Evolutionary conservation across 2,888 invertebrate genomes (phyloP), one percentile per base, ranked within the genome.

Genomic region (Leucania comma): DNA sequence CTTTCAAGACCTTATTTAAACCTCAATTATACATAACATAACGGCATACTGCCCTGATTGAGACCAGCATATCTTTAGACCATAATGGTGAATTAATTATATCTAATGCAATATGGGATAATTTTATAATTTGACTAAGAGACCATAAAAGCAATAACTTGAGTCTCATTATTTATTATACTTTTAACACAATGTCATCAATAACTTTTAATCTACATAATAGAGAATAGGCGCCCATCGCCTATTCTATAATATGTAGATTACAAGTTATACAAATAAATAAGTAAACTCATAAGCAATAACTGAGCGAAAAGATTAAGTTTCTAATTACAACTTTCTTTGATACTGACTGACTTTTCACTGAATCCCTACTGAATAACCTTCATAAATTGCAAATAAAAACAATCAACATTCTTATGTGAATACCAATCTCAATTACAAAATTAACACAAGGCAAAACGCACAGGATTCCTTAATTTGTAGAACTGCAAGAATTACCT

Each of bases 401-500:
- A 75, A 74, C 74, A 76, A 74, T 65, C 65, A 68, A 78, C 75
- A 78, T 79, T 73, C n/a, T 75, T 76, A 75, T 72, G 67, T 71
- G 63, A 78, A 75, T 51, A 72, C 54, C 20, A 42, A 68, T 57
- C 60, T 75, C 66, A 68, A 65, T 77, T 74, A 78, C 48, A 75
- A 62, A 83, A 80, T 66, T 70, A 72, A 80, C 63, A 80, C 83
- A 78, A 83, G 81, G 84, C 58, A 68, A 80, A 72, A 64, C 20
- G 63, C 35, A 58, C 71, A 65, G 71, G 50, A 82, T 85, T 77
- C 71, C 51, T 78, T 56, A 60, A 79, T 77, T 84, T 62, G 54
- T 53, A 67, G 60, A 57, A 75, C 69, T 69, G 38, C 29, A 72
- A 75, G 57, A 65, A 72, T 75, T 70, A 57, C 32, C 57, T 70